phyloP scores from a whole-genome alignment of 2,113 vertebrate genomes.

The Lynx canadensis region DNA sequence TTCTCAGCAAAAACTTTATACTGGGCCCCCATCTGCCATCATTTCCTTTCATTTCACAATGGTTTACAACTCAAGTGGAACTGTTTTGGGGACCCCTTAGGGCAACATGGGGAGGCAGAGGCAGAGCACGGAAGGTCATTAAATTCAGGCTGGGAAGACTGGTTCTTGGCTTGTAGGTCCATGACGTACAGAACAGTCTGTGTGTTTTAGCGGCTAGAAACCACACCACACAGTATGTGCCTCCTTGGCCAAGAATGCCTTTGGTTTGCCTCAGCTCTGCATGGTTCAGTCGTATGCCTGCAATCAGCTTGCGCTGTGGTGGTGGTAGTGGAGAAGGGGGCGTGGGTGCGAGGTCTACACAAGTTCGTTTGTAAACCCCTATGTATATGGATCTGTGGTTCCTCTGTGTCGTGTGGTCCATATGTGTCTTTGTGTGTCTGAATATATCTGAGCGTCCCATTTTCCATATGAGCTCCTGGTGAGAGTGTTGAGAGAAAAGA shows the following conservation, averaged over 20 bases:
- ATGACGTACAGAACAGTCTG: constrained; percentile 26
- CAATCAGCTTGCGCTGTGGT: not conserved
- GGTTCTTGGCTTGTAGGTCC: not conserved
- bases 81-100: not conserved
- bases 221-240: not conserved
- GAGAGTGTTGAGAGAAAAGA: not conserved
- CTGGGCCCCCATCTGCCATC: not conserved
- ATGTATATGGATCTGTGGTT: not conserved
- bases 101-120: not conserved
- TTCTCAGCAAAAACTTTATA: not conserved
- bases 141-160: not conserved
- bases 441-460: not conserved
- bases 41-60: not conserved
- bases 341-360: fast-evolving
- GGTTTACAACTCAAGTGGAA: not conserved
- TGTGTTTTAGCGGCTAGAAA: constrained; percentile 42
- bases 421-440: not conserved
- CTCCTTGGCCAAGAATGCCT: constrained; percentile 36
- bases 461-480: not conserved
- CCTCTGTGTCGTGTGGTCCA: not conserved
- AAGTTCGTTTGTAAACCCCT: not conserved
- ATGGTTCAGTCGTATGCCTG: not conserved
- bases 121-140: not conserved
- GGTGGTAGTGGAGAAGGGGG: not conserved
- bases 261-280: not conserved